Conservation (phyloP, 2,888 invertebrate genomes). For the Serripes groenlandicus region DNA sequence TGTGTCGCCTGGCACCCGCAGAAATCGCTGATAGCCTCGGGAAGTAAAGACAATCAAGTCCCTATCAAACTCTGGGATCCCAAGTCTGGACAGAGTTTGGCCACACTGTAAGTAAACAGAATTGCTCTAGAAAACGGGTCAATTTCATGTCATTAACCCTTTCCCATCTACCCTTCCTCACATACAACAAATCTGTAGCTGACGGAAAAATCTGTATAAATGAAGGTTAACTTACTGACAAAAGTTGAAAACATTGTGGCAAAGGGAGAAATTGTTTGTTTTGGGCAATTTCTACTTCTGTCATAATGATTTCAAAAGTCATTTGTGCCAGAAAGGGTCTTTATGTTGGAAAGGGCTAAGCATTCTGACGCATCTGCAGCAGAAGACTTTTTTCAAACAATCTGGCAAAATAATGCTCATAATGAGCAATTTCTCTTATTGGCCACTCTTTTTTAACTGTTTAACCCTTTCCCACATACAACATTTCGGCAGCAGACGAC, state of each 20-base stretch:
- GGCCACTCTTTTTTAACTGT: no score
- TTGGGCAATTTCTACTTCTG: neutral
- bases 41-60: slow-evolving; percentile 99
- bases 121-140: no score
- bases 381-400: no score
- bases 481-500: no score
- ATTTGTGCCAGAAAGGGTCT: neutral
- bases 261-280: neutral
- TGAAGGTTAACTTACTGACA: neutral
- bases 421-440: no score
- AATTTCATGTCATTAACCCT: slow-evolving; percentile 1
- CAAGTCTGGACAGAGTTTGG: slow-evolving; percentile 96
- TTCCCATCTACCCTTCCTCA: no score
- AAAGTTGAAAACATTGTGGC: neutral
- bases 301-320: neutral
- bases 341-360: no score
- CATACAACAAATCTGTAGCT: neutral
- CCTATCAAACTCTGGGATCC: slow-evolving; percentile 99
- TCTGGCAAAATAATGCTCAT: no score
- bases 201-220: neutral
- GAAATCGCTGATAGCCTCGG: slow-evolving; percentile 98
- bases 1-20: slow-evolving; percentile 99
- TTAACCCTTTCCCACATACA: no score
- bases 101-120: slow-evolving; percentile 94
- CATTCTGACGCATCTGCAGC: no score